Evolutionary conservation across 2,888 invertebrate species (phyloP).

Genomic region (Phortica magna): DNA sequence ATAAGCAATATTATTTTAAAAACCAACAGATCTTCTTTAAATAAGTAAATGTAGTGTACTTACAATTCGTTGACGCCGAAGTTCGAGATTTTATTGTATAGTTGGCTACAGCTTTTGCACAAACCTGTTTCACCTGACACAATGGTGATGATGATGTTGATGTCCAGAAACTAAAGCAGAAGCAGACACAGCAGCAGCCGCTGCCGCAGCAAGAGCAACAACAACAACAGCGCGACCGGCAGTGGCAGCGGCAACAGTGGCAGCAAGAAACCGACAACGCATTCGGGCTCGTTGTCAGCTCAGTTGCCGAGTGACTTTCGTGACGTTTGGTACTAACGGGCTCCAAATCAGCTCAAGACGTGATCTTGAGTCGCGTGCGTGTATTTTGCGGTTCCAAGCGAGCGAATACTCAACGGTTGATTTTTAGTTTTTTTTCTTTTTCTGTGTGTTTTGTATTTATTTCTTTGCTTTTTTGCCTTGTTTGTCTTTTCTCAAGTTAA

Average conservation of each 20-base stretch:
- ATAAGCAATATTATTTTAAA: too few relatives aligned
- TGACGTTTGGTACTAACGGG: slow-evolving; percentile 54
- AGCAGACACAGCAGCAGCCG: neutral
- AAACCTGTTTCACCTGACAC: slow-evolving; percentile 49
- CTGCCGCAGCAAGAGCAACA: neutral
- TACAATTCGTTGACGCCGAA: too few relatives aligned
- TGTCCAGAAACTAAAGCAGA: slow-evolving; percentile 14
- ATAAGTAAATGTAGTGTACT: too few relatives aligned
- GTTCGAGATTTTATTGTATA: too few relatives aligned
- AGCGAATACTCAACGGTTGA: slow-evolving; percentile 54
- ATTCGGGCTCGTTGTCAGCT: slow-evolving; percentile 41
- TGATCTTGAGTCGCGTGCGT: neutral
- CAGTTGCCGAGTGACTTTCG: slow-evolving; percentile 68
- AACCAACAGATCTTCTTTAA: too few relatives aligned
- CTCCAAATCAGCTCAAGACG: slow-evolving; percentile 35
- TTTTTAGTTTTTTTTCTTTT: slow-evolving; percentile 44
- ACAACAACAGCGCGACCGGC: neutral
- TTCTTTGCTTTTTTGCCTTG: slow-evolving; percentile 8
- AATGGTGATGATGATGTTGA: neutral
- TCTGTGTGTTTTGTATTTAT: slow-evolving; percentile 1
- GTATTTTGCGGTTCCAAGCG: slow-evolving; percentile 12
- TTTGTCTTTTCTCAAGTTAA: slow-evolving; percentile 60
- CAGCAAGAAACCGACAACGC: slow-evolving; percentile 39
- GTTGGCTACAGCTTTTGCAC: neutral
- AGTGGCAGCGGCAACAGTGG: slow-evolving; percentile 42